Conservation (phyloP, 1,140 invertebrate genomes). For the Drosophila bifasciata region DNA sequence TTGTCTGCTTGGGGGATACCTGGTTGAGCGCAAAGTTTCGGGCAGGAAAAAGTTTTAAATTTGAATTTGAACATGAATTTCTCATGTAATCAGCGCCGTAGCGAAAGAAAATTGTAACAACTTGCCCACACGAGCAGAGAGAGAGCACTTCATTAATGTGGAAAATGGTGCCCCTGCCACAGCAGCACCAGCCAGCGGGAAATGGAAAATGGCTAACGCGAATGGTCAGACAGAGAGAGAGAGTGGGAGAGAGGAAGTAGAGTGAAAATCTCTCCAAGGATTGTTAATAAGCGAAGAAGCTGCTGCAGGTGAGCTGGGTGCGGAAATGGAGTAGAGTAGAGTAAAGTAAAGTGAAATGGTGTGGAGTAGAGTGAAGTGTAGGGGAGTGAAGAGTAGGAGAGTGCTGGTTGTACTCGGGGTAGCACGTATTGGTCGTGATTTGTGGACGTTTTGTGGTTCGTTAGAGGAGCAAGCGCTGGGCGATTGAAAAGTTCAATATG, state of each 20-base stretch:
- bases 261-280: conserved; percentile 54
- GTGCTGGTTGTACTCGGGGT: background rate
- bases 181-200: conserved; percentile 22
- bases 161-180: conserved; percentile 17
- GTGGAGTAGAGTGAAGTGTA: too few relatives aligned
- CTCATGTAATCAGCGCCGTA: conserved; percentile 72
- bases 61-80: conserved; percentile 77
- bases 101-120: conserved; percentile 51
- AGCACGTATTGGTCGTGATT: conserved; percentile 70
- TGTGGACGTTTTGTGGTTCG: conserved; percentile 67
- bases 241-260: conserved; percentile 18
- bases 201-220: conserved; percentile 17
- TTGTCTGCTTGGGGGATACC: conserved; percentile 36
- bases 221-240: too few relatives aligned
- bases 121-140: conserved; percentile 63
- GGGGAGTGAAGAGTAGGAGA: too few relatives aligned
- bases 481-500: conserved; percentile 71
- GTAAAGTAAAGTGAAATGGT: too few relatives aligned
- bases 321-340: too few relatives aligned
- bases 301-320: conserved; percentile 12
- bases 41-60: conserved; percentile 66
- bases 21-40: conserved; percentile 36
- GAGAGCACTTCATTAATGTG: conserved; percentile 79
- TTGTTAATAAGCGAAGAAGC: conserved; percentile 76
- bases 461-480: conserved; percentile 39